Percentiles rank a stretch among this genome's conserved stretches.
phyloP scores from a whole-genome alignment of 2,888 invertebrate species.

The Hofmannophila pseudospretella region DNA sequence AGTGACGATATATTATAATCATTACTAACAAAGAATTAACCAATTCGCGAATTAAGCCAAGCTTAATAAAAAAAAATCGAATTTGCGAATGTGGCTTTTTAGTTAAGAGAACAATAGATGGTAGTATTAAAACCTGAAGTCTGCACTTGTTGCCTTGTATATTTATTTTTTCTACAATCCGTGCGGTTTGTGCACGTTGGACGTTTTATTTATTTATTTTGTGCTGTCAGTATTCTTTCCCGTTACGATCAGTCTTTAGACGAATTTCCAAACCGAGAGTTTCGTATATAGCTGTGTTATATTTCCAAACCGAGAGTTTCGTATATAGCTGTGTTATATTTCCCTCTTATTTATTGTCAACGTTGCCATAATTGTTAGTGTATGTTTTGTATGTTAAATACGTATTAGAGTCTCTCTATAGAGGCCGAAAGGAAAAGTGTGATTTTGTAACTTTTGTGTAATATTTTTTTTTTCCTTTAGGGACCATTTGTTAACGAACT shows the following conservation, averaged over 20 bases:
- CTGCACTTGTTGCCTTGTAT: constrained; percentile 78
- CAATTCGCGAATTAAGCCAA: constrained; percentile 69
- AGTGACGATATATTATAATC: constrained; percentile 48
- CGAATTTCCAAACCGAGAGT: constrained; percentile 24
- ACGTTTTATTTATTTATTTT: constrained; percentile 58
- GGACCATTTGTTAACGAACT: constrained; percentile 70
- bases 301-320: constrained; percentile 28
- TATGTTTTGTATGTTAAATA: constrained; percentile 69
- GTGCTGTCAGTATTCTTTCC: constrained; percentile 58
- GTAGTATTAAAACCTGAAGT: constrained; percentile 74
- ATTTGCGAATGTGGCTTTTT: constrained; percentile 70
- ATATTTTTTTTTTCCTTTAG: constrained; percentile 64
- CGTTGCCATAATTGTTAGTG: constrained; percentile 77
- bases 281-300: constrained; percentile 59
- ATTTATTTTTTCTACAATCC: constrained; percentile 62
- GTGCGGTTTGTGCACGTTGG: constrained; percentile 53
- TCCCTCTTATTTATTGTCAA: constrained; percentile 71
- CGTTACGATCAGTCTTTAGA: constrained; percentile 31
- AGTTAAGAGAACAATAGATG: constrained; percentile 59
- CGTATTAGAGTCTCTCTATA: constrained; percentile 63
- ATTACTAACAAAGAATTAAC: constrained; percentile 67
- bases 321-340: constrained; percentile 64
- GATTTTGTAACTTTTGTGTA: constrained; percentile 66
- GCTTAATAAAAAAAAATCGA: constrained; percentile 58
- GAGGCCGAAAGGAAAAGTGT: constrained; percentile 56